phyloP scores from a whole-genome alignment of 2,797 vertebrate species.

The Tamandua tetradactyla region DNA sequence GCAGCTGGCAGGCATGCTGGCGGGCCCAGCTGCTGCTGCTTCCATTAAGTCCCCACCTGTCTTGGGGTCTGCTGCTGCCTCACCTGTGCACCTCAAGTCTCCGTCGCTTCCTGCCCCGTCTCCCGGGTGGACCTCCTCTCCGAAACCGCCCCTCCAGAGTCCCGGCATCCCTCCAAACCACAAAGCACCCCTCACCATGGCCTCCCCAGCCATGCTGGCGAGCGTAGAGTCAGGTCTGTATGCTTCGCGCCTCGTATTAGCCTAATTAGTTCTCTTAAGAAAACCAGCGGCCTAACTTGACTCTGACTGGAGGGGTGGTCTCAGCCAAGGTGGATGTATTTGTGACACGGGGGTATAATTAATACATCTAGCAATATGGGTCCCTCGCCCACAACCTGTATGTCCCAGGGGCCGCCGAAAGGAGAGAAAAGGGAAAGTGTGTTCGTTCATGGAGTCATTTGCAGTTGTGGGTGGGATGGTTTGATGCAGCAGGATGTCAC shows the following conservation, averaged over 20 bases:
- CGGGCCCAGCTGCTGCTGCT: conserved; percentile 92
- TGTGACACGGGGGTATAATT: neutral
- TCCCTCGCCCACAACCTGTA: neutral
- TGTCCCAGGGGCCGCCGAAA: neutral
- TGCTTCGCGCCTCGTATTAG: too few relatives aligned
- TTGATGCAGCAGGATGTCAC: neutral
- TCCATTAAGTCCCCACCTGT: conserved; percentile 99
- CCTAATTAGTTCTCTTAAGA: neutral
- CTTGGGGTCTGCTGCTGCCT: conserved; percentile 98
- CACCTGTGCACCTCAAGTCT: conserved; percentile 99
- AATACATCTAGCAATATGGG: neutral
- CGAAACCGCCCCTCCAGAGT: conserved; percentile 98
- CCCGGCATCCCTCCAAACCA: conserved; percentile 97
- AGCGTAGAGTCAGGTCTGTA: conserved; percentile 94
- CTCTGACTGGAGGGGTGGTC: neutral
- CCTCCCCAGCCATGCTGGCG: conserved; percentile 97
- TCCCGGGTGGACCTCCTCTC: conserved; percentile 98
- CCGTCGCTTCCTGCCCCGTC: conserved; percentile 98
- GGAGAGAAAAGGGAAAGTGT: neutral
- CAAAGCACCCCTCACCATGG: conserved; percentile 95
- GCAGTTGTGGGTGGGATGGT: neutral
- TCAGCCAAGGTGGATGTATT: neutral
- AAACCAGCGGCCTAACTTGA: neutral
- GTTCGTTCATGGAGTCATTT: neutral
- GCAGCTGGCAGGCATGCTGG: conserved; percentile 98